Base-by-base conservation (phyloP, 2,797 vertebrate species). In the Eleutherodactylus coqui region DNA sequence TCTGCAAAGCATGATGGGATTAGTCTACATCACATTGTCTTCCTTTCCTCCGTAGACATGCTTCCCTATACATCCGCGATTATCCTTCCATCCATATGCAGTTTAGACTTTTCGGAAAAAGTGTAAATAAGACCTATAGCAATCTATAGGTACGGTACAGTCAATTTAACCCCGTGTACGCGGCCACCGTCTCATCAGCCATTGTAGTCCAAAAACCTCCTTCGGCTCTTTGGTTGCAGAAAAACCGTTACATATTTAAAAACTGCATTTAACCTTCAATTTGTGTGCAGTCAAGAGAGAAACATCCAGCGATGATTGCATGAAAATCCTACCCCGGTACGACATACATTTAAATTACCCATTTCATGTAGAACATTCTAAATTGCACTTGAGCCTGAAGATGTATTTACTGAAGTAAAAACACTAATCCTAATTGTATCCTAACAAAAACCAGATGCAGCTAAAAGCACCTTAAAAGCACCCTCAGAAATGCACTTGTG, bases 361-460 rank as follows among this genome's bases (percentile, higher is more conserved):
- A 55, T 67, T 72, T 62, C 76, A 84, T 75, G 78, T 62, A 87
- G 70, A 84, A 64, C 77, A 43, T 70, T 81, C 45, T 69, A 76
- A 76, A 87, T 75, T 81, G 70, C 67, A 47, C 86, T 87, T 84
- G 64, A 87, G 75, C 79, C 86, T 84, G 58, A 85, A 87, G 82
- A 87, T 81, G 82, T 85, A 87, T 87, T 84, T 87, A 87, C 86
- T 64, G 32, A 32, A 84, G 82, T 69, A 81, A 84, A 73, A 84
- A 81, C 82, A 67, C 86, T 87, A 85, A 87, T 84, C 86, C 82
- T 80, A 87, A 87, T 87, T 85, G 82, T 85, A 87, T 85, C 77
- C 82, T 84, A 87, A 87, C 82, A 85, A 80, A 87, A 76, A 79
- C 69, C 86, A 85, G 86, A 87, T 87, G 76, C 82, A 64, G 51